These are phyloP conservation scores for Trachelipus rathkii DNA, from an alignment of 1,140 invertebrate species.

Conservation along the genomic window DNA sequence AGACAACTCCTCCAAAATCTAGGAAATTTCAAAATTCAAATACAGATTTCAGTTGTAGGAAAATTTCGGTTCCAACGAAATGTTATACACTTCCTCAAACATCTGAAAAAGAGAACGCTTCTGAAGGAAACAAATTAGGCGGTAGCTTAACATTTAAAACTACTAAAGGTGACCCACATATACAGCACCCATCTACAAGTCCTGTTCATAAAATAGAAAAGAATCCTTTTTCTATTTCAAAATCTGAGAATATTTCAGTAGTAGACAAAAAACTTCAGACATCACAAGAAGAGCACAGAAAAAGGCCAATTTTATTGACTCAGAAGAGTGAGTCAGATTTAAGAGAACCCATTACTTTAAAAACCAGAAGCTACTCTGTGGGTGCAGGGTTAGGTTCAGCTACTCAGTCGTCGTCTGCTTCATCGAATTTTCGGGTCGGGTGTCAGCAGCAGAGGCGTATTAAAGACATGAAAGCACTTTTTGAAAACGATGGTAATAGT, in stretches of 20 bases:
- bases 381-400: not conserved
- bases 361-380: not conserved
- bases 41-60: slow-evolving; percentile 5
- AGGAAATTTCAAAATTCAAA: slow-evolving; percentile 8
- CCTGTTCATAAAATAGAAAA: not conserved
- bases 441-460: slow-evolving; percentile 37
- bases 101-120: not conserved
- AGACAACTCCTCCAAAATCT: not conserved
- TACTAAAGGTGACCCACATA: not conserved
- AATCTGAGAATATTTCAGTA: not conserved
- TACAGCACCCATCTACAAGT: not conserved
- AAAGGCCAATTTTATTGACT: slow-evolving; percentile 13
- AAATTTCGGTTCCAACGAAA: slow-evolving; percentile 11
- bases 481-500: slow-evolving; percentile 32
- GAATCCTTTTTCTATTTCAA: not conserved
- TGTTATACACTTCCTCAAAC: slow-evolving; percentile 14
- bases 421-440: slow-evolving; percentile 14
- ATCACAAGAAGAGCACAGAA: not conserved
- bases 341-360: not conserved
- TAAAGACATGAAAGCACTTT: slow-evolving; percentile 42
- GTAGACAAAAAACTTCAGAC: not conserved
- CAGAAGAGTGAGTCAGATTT: slow-evolving; percentile 17
- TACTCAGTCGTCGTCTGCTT: not conserved
- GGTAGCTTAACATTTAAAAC: not conserved
- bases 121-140: too few species aligned